Percentiles rank a stretch among this genome's conserved stretches.
These are phyloP conservation scores for Polyploca ridens DNA, from an alignment of 2,888 invertebrate genomes.

Conservation along the genomic window DNA sequence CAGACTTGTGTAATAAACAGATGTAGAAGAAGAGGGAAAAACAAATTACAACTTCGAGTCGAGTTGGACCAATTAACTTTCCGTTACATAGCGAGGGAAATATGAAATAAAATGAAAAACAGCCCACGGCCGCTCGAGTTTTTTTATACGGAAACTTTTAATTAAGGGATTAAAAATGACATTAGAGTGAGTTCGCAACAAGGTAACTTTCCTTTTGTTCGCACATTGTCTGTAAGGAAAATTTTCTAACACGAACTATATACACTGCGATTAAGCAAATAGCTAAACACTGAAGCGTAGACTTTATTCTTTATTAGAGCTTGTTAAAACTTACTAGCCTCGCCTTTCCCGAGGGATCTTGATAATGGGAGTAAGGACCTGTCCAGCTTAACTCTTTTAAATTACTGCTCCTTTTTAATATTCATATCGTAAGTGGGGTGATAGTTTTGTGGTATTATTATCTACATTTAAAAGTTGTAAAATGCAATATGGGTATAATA, in stretches of 20 bases:
- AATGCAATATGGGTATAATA: too few relatives aligned
- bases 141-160: conserved; percentile 78
- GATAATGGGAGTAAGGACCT: conserved; percentile 31
- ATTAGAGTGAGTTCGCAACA: conserved; percentile 77
- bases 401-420: conserved; percentile 16
- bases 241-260: conserved; percentile 40
- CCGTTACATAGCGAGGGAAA: conserved; percentile 77
- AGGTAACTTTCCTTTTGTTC: conserved; percentile 74
- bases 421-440: background rate
- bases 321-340: conserved; percentile 51
- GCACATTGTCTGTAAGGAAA: conserved; percentile 50
- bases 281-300: conserved; percentile 42
- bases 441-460: background rate
- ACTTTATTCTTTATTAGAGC: conserved; percentile 45
- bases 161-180: conserved; percentile 84
- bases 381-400: conserved; percentile 24
- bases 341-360: conserved; percentile 30
- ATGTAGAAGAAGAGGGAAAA: conserved; percentile 70
- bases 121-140: conserved; percentile 65
- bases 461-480: too few relatives aligned
- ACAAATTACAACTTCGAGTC: conserved; percentile 80
- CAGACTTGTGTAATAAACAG: conserved; percentile 70
- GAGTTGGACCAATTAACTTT: conserved; percentile 83
- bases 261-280: conserved; percentile 54
- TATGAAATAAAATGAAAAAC: conserved; percentile 82